Evolutionary conservation across 2,113 vertebrate species (phyloP), one percentile per base, ranked within the genome.

Genomic region (Lasiurus cinereus): DNA sequence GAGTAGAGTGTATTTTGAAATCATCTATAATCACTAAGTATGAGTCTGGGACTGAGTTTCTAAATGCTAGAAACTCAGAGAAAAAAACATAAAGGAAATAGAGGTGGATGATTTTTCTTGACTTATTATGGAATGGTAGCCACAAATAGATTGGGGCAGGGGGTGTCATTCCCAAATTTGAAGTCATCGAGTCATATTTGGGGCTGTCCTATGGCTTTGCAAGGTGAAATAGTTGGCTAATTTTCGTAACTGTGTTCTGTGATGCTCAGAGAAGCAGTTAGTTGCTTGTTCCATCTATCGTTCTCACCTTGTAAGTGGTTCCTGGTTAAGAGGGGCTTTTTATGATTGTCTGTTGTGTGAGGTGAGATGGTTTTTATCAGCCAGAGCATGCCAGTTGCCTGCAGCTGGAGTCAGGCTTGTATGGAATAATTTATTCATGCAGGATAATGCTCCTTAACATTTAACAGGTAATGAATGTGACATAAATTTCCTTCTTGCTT

Each of bases 401-500:
- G 96, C 98, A 98, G 97, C 98, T 98, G 98, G 93, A 98, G 96
- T 96, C 92, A 78, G 97, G 96, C 98, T 98, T 97, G 95, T 98
- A 97, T 97, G 97, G 98, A 98, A 98, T 98, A 98, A 98, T 98
- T 98, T 98, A 98, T 98, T 98, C 98, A 98, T 98, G 94, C 97
- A 98, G 96, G 98, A 96, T 98, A 98, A 98, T 98, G 96, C 98
- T 98, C 93, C 98, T 98, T 98, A 98, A 98, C 98, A 98, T 98
- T 98, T 98, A 98, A 98, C 98, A 98, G 98, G 98, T 98, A 98
- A 99, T 98, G 98, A 98, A 98, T 13, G 93, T 98, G 98, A 98
- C 98, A 98, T 98, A 98, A 98, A 98, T 98, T 98, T 98, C 97
- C 97, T 98, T 97, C 98, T 98, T 98, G 98, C 97, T 98, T 98